Base-by-base conservation (phyloP, 2,888 invertebrate species). In the Colletes collaris region DNA sequence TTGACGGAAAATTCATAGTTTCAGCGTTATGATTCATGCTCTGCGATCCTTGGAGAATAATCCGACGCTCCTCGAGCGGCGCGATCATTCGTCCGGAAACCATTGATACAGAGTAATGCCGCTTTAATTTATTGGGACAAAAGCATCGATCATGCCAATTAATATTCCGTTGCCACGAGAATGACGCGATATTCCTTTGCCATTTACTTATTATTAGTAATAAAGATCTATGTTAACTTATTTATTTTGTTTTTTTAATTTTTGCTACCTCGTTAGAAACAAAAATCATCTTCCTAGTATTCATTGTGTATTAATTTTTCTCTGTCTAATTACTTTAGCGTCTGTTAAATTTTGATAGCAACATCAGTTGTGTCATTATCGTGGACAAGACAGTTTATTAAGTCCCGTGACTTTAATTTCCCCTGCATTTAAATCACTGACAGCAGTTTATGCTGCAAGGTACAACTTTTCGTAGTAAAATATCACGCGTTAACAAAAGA, bases 1-100 rank as follows among this genome's bases (percentile, higher is more conserved):
- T 44, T 69, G 76, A 78, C 76, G 69, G 78, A 76, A 78, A 78
- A 78, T 76, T 78, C 76, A 76, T 69, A 65, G 69, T 52, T 60
- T 58, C 58, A 16, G 16, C 19, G 19, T 35, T 58, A 69, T 76
- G 78, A 78, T 78, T 78, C 69, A 78, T 69, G 76, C 16, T 8
- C 49, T 44, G 35, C 35, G 67, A 49, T 63, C 53, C 74, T 63
- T 27, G 53, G 11, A 44, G 64, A 65, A 65, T 62, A 75, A 65
- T 55, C 55, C 71, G 65, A 27, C 10, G 13, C 50, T 55, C 13
- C 37, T 66, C 67, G 16, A 75, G 67, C n/a, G 13, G 37, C 53
- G 59, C 27, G 64, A 44, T 64, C 69, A 58, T n/a, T 76, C 65
- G 76, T 37, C 52, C 37, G 65, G 76, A 76, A 65, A 60, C 69